Evolutionary conservation across 2,113 vertebrate genomes (phyloP).

Genomic region (Charadrius vociferus): DNA sequence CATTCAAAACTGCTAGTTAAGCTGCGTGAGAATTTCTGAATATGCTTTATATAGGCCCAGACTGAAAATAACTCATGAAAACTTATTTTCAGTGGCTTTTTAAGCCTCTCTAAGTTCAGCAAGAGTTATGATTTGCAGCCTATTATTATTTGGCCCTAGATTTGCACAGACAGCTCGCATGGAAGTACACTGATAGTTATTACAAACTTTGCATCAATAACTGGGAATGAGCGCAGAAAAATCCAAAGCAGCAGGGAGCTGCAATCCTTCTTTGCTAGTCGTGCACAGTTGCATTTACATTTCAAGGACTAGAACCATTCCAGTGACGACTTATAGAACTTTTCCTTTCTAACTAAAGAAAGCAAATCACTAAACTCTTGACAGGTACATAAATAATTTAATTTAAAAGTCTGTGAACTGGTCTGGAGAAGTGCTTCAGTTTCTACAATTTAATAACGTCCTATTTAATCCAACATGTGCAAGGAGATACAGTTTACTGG

Average conservation of each 20-base stretch:
- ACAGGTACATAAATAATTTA: not conserved
- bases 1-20: slow-evolving; percentile 6
- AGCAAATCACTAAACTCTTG: not conserved
- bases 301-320: not conserved
- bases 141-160: not conserved
- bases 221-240: not conserved
- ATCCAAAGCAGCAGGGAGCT: not conserved
- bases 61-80: slow-evolving; percentile 31
- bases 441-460: not conserved
- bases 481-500: not conserved
- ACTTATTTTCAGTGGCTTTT: not conserved
- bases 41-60: slow-evolving; percentile 1
- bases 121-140: not conserved
- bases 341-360: not conserved
- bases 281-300: not conserved
- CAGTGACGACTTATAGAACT: not conserved
- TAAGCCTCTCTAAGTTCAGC: not conserved
- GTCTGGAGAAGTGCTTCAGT: not conserved
- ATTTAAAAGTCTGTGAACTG: not conserved
- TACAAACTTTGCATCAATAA: not conserved
- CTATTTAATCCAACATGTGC: not conserved
- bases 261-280: not conserved
- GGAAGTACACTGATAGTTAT: not conserved
- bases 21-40: slow-evolving; percentile 3
- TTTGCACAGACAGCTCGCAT: not conserved